Percentiles rank a stretch among this genome's conserved stretches.
Conservation (phyloP, 2,797 vertebrate genomes). For the Steatocranus sp. region DNA sequence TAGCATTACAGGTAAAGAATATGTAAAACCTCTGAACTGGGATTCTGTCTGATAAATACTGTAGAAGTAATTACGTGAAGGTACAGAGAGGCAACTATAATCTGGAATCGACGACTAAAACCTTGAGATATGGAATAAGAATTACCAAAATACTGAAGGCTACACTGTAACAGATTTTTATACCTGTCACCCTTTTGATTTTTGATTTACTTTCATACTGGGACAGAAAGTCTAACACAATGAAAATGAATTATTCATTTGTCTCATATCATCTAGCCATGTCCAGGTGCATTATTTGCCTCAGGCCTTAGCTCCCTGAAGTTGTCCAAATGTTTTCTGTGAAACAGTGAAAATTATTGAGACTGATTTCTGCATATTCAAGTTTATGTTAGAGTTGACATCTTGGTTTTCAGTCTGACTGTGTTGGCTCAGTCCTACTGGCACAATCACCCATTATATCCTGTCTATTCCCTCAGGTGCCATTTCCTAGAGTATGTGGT, state of each 20-base stretch:
- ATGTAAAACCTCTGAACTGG: background rate
- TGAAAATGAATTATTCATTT: background rate
- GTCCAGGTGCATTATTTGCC: background rate
- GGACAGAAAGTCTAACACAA: background rate
- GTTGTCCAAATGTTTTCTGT: fast-evolving
- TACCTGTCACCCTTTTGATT: background rate
- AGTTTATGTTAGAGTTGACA: background rate
- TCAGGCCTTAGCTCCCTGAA: background rate
- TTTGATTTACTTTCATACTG: background rate
- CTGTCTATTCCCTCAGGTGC: background rate
- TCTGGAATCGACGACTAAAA: background rate
- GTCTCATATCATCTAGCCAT: background rate
- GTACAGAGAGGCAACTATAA: background rate
- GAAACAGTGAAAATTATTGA: background rate
- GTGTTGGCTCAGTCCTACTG: background rate
- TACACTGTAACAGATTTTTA: background rate
- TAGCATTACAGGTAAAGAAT: constrained; percentile 50
- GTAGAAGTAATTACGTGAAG: background rate
- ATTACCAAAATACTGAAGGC: background rate
- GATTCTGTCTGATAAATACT: background rate
- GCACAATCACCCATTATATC: background rate
- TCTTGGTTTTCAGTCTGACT: background rate
- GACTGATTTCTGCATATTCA: background rate
- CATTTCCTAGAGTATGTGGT: background rate
- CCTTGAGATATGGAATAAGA: background rate